Conservation (phyloP, 2,888 invertebrate genomes). For the Notodonta ziczac region DNA sequence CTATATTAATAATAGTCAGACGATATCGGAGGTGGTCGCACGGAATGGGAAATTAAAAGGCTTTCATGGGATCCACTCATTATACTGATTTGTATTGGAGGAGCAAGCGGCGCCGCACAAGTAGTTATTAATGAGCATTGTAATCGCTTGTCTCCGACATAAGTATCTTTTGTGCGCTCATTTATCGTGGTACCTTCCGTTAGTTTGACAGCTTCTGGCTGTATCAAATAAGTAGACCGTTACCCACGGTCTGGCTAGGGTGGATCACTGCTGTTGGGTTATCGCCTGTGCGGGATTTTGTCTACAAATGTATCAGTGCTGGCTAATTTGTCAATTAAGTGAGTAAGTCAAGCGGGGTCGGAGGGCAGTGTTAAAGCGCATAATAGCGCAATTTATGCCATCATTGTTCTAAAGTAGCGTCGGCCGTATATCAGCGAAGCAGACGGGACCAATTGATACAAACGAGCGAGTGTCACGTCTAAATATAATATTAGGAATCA, state of each 20-base stretch:
- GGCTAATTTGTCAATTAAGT: constrained; percentile 69
- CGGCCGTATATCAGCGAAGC: constrained; percentile 80
- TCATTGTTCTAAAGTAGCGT: constrained; percentile 84
- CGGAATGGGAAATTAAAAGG: constrained; percentile 83
- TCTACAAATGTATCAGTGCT: constrained; percentile 69
- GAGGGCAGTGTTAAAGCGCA: constrained; percentile 68
- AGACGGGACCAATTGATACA: constrained; percentile 84
- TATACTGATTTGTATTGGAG: constrained; percentile 77
- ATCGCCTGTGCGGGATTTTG: constrained; percentile 51
- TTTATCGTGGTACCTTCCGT: constrained; percentile 57
- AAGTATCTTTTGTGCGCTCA: constrained; percentile 65
- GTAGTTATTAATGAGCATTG: constrained; percentile 75
- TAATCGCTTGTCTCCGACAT: constrained; percentile 68
- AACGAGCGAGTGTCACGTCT: constrained; percentile 84
- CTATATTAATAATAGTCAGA: constrained; percentile 79
- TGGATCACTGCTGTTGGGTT: constrained; percentile 43
- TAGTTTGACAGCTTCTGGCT: constrained; percentile 52
- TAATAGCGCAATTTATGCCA: constrained; percentile 82
- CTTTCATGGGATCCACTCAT: constrained; percentile 80
- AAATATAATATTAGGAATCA: constrained; percentile 85
- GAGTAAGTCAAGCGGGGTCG: constrained; percentile 65
- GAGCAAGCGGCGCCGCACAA: constrained; percentile 71
- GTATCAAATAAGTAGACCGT: constrained; percentile 41
- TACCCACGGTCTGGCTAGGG: constrained; percentile 13
- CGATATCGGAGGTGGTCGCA: constrained; percentile 77